phyloP scores from a whole-genome alignment of 2,797 vertebrate species.

The Characodon lateralis region DNA sequence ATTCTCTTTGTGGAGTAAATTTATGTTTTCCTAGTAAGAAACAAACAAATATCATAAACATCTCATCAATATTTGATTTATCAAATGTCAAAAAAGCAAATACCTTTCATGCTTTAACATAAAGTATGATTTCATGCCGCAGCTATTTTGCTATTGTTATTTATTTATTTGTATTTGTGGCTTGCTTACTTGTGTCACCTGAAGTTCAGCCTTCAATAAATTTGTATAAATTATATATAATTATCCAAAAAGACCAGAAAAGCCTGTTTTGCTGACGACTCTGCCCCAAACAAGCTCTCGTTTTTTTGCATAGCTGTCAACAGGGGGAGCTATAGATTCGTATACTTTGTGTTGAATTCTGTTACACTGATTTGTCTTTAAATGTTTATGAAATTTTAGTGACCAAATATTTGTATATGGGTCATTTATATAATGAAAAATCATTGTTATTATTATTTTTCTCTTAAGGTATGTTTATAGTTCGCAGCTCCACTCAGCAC shows the following conservation, averaged over 20 bases:
- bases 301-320: constrained; percentile 36
- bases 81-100: neutral
- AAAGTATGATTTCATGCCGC: neutral
- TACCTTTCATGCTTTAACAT: neutral
- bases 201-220: no score
- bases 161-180: no score
- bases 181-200: no score
- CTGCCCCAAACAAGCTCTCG: neutral
- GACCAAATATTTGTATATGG: neutral
- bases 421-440: neutral
- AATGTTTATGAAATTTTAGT: neutral
- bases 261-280: neutral
- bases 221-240: no score
- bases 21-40: neutral
- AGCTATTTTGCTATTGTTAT: neutral
- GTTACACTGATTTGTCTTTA: neutral
- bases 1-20: neutral
- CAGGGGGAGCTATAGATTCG: constrained; percentile 50
- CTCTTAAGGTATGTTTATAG: no score
- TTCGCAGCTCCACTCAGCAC: no score
- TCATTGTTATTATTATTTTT: neutral
- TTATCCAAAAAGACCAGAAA: no score
- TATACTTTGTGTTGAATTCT: neutral
- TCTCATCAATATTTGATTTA: neutral
- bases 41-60: neutral